Base-by-base conservation (phyloP, 1,140 invertebrate genomes). In the Drosophila nannoptera region DNA sequence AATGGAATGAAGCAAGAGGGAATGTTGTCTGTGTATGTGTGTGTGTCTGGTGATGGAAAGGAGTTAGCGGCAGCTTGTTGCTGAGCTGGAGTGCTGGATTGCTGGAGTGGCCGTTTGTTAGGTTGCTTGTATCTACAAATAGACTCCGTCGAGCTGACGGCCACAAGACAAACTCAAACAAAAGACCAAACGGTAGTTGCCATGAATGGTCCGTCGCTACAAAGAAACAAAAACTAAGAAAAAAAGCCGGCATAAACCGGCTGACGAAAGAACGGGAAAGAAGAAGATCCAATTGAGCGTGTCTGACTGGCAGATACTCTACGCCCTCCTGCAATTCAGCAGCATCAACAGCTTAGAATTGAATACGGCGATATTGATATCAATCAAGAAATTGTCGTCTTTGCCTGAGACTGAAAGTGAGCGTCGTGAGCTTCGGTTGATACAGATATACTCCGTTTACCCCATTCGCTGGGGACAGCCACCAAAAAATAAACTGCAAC, bases 151-250 rank as follows among this genome's bases (percentile, higher is more conserved):
- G 55, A 60, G 61, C 76, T 78, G 80, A 78, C 76, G 78, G 76
- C 76, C 76, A 75, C 80, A 83, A 80, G 73, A 84, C 76, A 84
- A 84, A 84, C 58, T 80, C 81, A 84, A 84, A 84, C 80, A 84
- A 84, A 84, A 84, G 80, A 84, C 73, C 73, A 77, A 84, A 84
- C 80, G 80, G 80, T 84, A 84, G 80, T 84, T 84, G 77, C 81
- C 76, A 86, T 80, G 80, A 84, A 84, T 86, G 80, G 76, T 60
- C 61, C 32, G 40, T 69, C 43, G 62, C 54, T 22, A 22, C 22
- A 22, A 22, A 22, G 22, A 22, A 22, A 22, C 22, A 22, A 22
- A 22, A 22, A 22, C 22, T 2, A 22, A 22, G 22, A 22, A 22
- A 22, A 22, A 22, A 22, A 22, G 22, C 1, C 22, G 31, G 16